phyloP scores from a whole-genome alignment of 2,888 invertebrate genomes.

The Caenorhabditis macrosperma region DNA sequence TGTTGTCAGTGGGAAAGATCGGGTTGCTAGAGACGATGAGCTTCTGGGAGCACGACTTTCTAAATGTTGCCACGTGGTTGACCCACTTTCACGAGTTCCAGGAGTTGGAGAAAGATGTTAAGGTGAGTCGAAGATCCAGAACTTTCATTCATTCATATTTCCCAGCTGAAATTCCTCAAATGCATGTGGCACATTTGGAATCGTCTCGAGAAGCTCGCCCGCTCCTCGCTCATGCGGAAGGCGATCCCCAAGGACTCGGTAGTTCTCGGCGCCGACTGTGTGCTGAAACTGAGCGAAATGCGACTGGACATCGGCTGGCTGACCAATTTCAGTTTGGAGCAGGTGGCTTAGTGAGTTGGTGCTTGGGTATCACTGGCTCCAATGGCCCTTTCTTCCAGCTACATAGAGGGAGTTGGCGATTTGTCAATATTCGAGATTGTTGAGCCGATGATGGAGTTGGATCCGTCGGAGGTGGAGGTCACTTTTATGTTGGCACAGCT shows the following conservation, averaged over 20 bases:
- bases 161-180: conserved; percentile 43
- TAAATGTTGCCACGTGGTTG: conserved; percentile 41
- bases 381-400: no score
- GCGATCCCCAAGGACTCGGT: not conserved
- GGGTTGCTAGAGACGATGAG: conserved; percentile 19
- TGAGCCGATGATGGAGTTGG: conserved; percentile 15
- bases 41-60: conserved; percentile 37
- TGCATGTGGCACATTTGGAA: conserved; percentile 36
- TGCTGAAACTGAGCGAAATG: conserved; percentile 6
- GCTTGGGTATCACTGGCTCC: not conserved
- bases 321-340: conserved; percentile 13
- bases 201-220: conserved; percentile 23
- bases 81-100: conserved; percentile 53
- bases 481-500: conserved; percentile 53
- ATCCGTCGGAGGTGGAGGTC: conserved; percentile 40
- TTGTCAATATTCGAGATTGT: not conserved
- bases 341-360: conserved; percentile 18
- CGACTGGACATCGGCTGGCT: conserved; percentile 28
- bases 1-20: not conserved
- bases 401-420: conserved; percentile 12
- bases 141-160: not conserved
- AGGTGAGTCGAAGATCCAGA: conserved; percentile 8
- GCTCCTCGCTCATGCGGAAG: not conserved
- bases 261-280: not conserved
- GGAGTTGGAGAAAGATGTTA: conserved; percentile 16